phyloP scores from a whole-genome alignment of 2,797 vertebrate genomes.

The Rhinogobio ventralis region DNA sequence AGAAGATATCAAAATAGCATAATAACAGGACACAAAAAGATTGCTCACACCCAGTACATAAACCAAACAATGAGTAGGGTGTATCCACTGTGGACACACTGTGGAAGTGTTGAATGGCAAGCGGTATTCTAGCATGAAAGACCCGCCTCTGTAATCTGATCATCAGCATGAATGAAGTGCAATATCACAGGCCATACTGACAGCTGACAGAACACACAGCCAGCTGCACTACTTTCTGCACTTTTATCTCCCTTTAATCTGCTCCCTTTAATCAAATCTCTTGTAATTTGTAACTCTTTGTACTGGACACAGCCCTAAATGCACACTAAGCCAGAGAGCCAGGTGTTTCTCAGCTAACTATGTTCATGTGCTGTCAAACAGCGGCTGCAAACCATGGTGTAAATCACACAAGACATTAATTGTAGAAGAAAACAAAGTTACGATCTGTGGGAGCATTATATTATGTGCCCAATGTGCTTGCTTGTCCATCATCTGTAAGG shows the following conservation, averaged over 20 bases:
- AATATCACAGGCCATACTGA: constrained; percentile 35
- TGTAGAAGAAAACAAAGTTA: not conserved
- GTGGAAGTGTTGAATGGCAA: constrained; percentile 31
- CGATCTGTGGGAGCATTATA: not conserved
- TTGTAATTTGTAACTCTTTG: constrained; percentile 54
- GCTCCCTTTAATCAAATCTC: constrained; percentile 57
- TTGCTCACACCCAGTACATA: constrained; percentile 15
- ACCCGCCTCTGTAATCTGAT: constrained; percentile 34
- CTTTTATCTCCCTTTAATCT: constrained; percentile 61
- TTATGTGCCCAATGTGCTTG: not conserved
- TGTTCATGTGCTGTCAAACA: constrained; percentile 12
- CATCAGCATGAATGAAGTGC: constrained; percentile 34
- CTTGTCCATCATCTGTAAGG: not conserved
- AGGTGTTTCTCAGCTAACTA: constrained; percentile 53
- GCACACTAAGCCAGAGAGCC: constrained; percentile 53
- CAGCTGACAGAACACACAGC: constrained; percentile 61
- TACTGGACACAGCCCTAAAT: constrained; percentile 48
- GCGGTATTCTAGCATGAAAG: constrained; percentile 38
- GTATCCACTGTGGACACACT: not conserved
- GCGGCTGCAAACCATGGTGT: constrained; percentile 4
- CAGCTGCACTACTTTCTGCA: constrained; percentile 42
- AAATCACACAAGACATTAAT: constrained; percentile 11
- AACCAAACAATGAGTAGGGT: constrained; percentile 3
- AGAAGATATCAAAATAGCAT: not conserved
- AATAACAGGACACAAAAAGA: not conserved